Base-by-base conservation (phyloP, 2,888 invertebrate genomes). In the Ischnus inquisitorius region DNA sequence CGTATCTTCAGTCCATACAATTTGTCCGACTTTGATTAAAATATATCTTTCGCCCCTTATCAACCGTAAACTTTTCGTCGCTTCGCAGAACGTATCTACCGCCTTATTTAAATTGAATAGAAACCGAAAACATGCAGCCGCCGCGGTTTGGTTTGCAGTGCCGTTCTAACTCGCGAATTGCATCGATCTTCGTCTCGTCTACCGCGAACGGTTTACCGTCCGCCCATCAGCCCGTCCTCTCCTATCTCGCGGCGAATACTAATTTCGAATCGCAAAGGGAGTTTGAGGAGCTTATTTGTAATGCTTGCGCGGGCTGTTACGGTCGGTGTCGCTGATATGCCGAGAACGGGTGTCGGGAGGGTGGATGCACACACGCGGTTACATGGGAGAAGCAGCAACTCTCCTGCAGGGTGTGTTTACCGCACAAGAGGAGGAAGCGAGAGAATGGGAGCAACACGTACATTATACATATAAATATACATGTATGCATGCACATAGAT, bases 321-420 rank as follows among this genome's bases (percentile, higher is more conserved):
- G 65, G 16, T 54, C 8, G 48, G 41, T 43, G 74, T 22, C 78
- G 43, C 68, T 79, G 69, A 74, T 75, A 39, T 51, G 64, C 64
- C 22, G 39, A 8, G 64, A 51, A n/a, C 34, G 57, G 57, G 43
- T 54, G 68, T 51, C 79, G 60, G 72, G 51, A 19, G 71, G 51
- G 76, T 67, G 76, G 72, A 83, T 80, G 72, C 76, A 83, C 69
- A 76, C 67, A 60, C 62, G 41, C 22, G 76, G 81, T 81, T 75
- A 80, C 67, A 67, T 64, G 51, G 51, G 69, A 76, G 64, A 75
- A 65, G 54, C 43, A 64, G 68, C 82, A 67, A 71, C 81, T 81
- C 60, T 43, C 39, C n/a, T 19, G 69, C 16, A 51, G 48, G 64
- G 71, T 77, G 65, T 71, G 65, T 77, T 77, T 75, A 79, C 79